Percentiles rank a stretch among this genome's conserved stretches.
phyloP scores from a whole-genome alignment of 1,140 invertebrate genomes.

The Habropoda laboriosa region DNA sequence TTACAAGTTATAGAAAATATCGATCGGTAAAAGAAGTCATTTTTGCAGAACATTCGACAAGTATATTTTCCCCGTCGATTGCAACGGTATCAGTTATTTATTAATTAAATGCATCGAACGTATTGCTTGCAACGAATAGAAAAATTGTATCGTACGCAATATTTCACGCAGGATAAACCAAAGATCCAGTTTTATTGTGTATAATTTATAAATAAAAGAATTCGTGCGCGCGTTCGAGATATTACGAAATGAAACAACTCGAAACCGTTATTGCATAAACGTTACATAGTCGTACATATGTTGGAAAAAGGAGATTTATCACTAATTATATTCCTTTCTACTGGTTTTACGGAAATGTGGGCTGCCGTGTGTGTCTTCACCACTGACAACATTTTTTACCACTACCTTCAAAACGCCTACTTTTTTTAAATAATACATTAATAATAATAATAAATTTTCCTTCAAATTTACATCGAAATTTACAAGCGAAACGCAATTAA shows the following conservation, averaged over 20 bases:
- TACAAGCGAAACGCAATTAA: too few species aligned
- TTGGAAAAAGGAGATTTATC: background rate
- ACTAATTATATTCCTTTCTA: constrained; percentile 1
- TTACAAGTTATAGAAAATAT: background rate
- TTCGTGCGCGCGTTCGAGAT: background rate
- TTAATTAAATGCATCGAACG: background rate
- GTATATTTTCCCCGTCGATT: too few species aligned
- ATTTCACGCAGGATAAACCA: background rate
- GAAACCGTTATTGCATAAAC: background rate
- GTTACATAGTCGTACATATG: constrained; percentile 5
- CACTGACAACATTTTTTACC: too few species aligned
- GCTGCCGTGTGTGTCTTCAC: background rate
- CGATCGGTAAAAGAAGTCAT: background rate
- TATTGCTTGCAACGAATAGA: background rate
- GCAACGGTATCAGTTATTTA: background rate
- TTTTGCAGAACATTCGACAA: background rate
- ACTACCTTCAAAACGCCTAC: too few species aligned
- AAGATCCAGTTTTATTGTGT: too few species aligned
- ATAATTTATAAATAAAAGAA: too few species aligned
- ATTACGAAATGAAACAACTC: background rate
- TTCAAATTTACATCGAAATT: too few species aligned
- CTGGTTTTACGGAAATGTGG: constrained; percentile 26
- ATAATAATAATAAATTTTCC: background rate
- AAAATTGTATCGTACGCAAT: too few species aligned
- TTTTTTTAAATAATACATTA: too few species aligned